Conservation (phyloP, 2,888 invertebrate species). For the Troglohyphantes excavatus region DNA sequence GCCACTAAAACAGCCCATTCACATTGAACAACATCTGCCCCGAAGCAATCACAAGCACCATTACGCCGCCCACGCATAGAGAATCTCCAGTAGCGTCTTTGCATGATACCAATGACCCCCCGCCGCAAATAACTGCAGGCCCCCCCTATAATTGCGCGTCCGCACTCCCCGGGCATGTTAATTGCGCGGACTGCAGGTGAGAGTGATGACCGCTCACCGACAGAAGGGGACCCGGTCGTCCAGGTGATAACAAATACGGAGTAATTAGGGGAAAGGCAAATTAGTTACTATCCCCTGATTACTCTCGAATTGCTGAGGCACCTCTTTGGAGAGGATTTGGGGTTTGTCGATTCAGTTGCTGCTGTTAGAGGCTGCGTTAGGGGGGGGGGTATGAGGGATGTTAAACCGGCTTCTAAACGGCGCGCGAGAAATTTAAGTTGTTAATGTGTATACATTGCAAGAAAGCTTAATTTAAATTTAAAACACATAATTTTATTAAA, state of each 20-base stretch:
- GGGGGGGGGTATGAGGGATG: too few species aligned
- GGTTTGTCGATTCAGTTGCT: too few species aligned
- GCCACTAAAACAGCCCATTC: too few species aligned
- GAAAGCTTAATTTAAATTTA: too few species aligned
- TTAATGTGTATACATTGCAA: too few species aligned
- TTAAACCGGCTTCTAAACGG: too few species aligned
- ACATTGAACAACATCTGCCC: too few species aligned
- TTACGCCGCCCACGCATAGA: background rate
- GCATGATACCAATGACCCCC: background rate
- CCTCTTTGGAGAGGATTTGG: too few species aligned
- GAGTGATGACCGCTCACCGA: slow-evolving; percentile 19
- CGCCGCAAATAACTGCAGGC: background rate
- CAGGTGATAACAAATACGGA: slow-evolving; percentile 1
- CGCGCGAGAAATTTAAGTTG: too few species aligned
- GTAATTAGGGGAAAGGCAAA: background rate
- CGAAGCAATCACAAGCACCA: too few species aligned
- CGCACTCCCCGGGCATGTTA: background rate
- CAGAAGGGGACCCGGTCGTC: background rate
- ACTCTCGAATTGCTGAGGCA: background rate
- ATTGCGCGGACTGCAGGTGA: slow-evolving; percentile 29
- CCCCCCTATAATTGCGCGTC: slow-evolving; percentile 7
- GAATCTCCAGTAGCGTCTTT: background rate
- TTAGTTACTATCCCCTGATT: slow-evolving; percentile 20
- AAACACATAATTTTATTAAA: too few species aligned
- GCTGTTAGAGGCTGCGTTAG: too few species aligned